Conservation (phyloP, 2,797 vertebrate species). For the Loris lydekkerianus region DNA sequence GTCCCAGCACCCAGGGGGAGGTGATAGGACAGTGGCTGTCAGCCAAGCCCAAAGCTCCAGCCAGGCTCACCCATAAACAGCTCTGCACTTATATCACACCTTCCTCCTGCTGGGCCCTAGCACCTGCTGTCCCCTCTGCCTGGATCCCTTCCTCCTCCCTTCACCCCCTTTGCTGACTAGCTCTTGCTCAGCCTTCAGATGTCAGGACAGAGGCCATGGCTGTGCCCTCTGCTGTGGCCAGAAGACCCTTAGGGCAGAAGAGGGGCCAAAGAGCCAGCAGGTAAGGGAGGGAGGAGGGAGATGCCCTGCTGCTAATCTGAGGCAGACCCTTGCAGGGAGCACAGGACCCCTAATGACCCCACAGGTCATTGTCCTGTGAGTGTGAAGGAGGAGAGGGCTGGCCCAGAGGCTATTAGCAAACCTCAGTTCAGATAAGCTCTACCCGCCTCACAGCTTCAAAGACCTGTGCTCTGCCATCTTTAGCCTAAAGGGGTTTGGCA, state of each 20-base stretch:
- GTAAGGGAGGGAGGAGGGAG: fast-evolving
- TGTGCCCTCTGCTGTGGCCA: not conserved
- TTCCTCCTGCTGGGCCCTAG: not conserved
- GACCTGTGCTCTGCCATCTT: not conserved
- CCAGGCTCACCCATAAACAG: not conserved
- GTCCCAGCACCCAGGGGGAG: not conserved
- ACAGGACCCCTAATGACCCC: not conserved
- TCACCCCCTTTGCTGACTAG: too few relatives aligned
- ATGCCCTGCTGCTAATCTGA: not conserved
- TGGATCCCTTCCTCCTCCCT: not conserved
- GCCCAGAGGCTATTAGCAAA: not conserved
- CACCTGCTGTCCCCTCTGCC: not conserved
- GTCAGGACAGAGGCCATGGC: not conserved
- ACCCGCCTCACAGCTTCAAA: not conserved
- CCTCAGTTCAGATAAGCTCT: not conserved
- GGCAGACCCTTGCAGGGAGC: not conserved
- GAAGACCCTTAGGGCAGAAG: not conserved
- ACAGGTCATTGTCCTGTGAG: not conserved
- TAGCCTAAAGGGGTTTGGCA: not conserved
- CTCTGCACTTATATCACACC: not conserved
- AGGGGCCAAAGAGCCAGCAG: not conserved
- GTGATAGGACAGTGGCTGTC: not conserved
- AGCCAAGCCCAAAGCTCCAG: not conserved
- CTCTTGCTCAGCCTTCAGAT: not conserved
- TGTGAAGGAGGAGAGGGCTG: fast-evolving